A percentile compares a stretch with the other conserved stretches of the same genome.
These are phyloP conservation scores for Leucoraja erinaceus DNA, from an alignment of 2,113 vertebrate genomes.

Conservation along the genomic window DNA sequence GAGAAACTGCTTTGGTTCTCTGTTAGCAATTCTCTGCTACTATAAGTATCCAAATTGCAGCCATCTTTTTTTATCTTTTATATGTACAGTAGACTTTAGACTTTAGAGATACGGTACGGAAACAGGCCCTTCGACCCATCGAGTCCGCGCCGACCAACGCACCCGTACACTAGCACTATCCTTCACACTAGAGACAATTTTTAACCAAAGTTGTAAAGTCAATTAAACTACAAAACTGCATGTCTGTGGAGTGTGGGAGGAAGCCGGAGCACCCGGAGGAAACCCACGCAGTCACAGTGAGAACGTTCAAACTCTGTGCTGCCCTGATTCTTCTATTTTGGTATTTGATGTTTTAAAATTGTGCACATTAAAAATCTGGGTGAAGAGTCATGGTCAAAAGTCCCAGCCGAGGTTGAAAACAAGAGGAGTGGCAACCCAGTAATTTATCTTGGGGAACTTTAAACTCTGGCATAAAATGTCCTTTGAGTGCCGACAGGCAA, in stretches of 20 bases:
- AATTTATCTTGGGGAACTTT: background rate
- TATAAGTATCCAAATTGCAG: background rate
- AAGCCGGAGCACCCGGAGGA: no score
- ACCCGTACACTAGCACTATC: no score
- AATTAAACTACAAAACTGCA: no score
- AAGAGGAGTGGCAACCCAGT: background rate
- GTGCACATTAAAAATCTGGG: background rate
- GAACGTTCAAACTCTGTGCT: no score
- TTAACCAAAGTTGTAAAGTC: no score
- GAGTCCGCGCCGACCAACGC: no score
- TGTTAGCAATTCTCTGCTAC: background rate
- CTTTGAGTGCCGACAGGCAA: background rate
- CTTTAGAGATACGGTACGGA: no score
- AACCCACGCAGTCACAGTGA: no score
- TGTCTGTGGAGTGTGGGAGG: no score
- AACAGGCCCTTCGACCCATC: no score
- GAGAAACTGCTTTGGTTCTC: background rate
- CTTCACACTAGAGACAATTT: no score
- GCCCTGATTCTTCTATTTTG: background rate
- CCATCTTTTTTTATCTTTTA: background rate
- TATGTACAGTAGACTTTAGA: no score
- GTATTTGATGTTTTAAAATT: background rate
- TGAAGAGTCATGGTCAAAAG: background rate
- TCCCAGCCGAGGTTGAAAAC: background rate
- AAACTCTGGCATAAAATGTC: background rate